phyloP scores from a whole-genome alignment of 2,888 invertebrate genomes.

The Apotomis betuletana region DNA sequence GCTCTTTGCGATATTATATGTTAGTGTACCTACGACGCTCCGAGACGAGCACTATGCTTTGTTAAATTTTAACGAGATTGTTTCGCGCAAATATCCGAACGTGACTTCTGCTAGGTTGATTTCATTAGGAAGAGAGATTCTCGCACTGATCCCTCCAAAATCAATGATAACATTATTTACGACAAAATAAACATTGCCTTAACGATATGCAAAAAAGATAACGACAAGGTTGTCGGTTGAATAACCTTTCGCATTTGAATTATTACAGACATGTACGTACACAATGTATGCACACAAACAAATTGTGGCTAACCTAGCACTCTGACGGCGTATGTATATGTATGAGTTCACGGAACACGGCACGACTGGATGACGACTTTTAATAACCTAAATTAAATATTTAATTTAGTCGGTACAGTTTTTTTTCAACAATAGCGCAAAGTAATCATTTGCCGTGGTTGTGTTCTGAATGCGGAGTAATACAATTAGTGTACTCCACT shows the following conservation, averaged over 20 bases:
- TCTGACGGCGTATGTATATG: constrained; percentile 33
- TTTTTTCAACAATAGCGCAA: constrained; percentile 29
- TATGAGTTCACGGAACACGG: constrained; percentile 43
- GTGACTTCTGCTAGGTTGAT: constrained; percentile 11
- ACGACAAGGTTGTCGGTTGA: constrained; percentile 60
- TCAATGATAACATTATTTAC: constrained; percentile 33
- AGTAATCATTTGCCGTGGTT: constrained; percentile 36
- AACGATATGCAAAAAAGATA: constrained; percentile 55
- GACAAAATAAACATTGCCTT: constrained; percentile 37
- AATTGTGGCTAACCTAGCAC: constrained; percentile 42
- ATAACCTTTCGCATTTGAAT: constrained; percentile 52
- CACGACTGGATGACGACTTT: constrained; percentile 43
- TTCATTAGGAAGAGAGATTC: constrained; percentile 14
- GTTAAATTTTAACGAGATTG: constrained; percentile 46
- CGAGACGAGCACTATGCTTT: constrained; percentile 37
- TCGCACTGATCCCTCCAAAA: constrained; percentile 10
- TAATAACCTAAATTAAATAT: constrained; percentile 42
- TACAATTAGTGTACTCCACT: constrained; percentile 34
- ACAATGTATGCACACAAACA: constrained; percentile 46
- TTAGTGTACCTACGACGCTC: constrained; percentile 12
- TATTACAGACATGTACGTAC: constrained; percentile 45
- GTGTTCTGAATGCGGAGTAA: constrained; percentile 30
- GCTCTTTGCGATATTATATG: constrained; percentile 42
- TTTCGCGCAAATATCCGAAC: constrained; percentile 22
- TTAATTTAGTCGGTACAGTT: constrained; percentile 30